Evolutionary conservation across 1,140 invertebrate species (phyloP).

Genomic region (Bombus cullumanus): DNA sequence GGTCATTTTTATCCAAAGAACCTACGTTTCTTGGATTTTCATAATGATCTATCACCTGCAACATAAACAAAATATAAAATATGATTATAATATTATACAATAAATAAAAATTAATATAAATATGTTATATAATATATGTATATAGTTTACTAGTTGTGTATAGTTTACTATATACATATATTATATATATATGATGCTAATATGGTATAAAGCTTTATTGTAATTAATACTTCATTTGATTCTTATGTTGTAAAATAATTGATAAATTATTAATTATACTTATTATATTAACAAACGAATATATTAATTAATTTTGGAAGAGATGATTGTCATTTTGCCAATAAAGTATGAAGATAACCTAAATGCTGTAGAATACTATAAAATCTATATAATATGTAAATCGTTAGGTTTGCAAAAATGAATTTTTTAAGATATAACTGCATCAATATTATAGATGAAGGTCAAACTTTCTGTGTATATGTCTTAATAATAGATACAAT

Average conservation of each 20-base stretch:
- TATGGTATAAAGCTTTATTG: too few relatives aligned
- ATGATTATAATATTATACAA: background rate
- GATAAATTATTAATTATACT: too few relatives aligned
- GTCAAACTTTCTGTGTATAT: background rate
- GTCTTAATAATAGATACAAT: slow-evolving; percentile 23
- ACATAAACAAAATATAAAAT: background rate
- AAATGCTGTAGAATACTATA: too few relatives aligned
- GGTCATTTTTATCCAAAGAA: slow-evolving; percentile 97
- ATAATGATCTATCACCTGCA: slow-evolving; percentile 98
- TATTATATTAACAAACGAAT: too few relatives aligned
- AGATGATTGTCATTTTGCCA: background rate
- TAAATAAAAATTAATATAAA: background rate
- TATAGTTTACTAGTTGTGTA: background rate
- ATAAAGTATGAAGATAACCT: slow-evolving; percentile 22
- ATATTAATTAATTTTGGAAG: background rate
- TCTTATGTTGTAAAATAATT: too few relatives aligned
- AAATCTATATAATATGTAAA: background rate
- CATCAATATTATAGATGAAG: background rate
- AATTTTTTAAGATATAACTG: background rate
- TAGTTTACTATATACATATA: background rate
- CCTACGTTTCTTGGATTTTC: slow-evolving; percentile 99
- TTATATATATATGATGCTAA: background rate
- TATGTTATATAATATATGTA: background rate
- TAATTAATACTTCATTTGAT: too few relatives aligned
- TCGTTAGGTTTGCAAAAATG: background rate